These are phyloP conservation scores for Cynopterus brachyotis DNA, from an alignment of 2,113 vertebrate species.

Conservation along the genomic window DNA sequence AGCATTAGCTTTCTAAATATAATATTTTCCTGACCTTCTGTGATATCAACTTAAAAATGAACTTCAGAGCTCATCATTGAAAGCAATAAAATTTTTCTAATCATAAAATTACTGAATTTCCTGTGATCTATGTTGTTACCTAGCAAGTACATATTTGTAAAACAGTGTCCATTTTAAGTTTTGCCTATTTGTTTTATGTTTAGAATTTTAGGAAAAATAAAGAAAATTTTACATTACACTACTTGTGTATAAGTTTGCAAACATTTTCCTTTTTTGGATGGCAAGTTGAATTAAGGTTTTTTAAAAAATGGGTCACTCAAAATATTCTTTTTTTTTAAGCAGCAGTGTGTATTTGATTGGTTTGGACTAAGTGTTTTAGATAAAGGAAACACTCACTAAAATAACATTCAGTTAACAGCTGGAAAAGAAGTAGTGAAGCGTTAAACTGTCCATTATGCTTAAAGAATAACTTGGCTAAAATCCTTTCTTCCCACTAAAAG, in stretches of 20 bases:
- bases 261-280: conserved; percentile 6
- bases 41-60: not conserved
- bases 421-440: conserved; percentile 44
- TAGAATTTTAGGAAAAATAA: not conserved
- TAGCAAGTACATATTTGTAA: not conserved
- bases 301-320: conserved; percentile 31
- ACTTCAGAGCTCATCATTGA: not conserved
- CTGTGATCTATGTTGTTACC: not conserved
- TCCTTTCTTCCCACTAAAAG: conserved; percentile 34
- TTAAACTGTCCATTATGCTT: conserved; percentile 49
- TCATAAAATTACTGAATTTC: not conserved
- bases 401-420: conserved; percentile 43
- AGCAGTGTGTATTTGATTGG: conserved; percentile 20
- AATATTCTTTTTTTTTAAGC: conserved; percentile 34
- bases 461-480: conserved; percentile 31
- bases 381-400: conserved; percentile 62
- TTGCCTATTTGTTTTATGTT: not conserved
- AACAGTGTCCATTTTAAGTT: not conserved
- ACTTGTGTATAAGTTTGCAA: not conserved
- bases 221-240: not conserved
- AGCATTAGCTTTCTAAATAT: not conserved
- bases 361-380: conserved; percentile 54
- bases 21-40: not conserved
- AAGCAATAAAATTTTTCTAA: not conserved
- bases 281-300: not conserved